Base-by-base conservation (phyloP, 2,888 invertebrate genomes). In the Saturnia pavonia region DNA sequence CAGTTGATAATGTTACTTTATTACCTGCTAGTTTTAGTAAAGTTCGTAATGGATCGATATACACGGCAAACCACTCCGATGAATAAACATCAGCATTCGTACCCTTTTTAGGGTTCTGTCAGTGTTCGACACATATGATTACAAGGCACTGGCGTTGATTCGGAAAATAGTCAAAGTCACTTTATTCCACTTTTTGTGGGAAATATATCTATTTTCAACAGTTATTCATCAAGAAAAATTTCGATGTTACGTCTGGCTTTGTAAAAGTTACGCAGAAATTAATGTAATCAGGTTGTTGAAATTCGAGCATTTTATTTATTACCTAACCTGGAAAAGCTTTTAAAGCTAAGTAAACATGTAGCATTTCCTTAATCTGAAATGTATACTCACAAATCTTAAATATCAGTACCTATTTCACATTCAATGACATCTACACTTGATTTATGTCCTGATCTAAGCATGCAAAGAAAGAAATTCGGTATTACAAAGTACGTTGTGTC, bases 21-120 rank as follows among this genome's bases (percentile, higher is more conserved):
- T n/a, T n/a, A 25, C 66, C 65, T 73, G 70, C 71, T 72, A 76
- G 48, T 70, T 71, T 70, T 65, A 40, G 69, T 69, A 72, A 70
- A 75, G 71, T 76, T 71, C 14, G 72, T 78, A 78, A 78, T 78
- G 78, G 78, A 77, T 75, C 72, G 60, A 71, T 71, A 73, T 75
- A 77, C 25, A 70, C 42, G 57, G 27, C 27, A 60, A 25, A 48
- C 74, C 79, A 78, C 78, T 78, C 75, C 43, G 73, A 11, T 71
- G 68, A 65, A 70, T 75, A 78, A 78, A 78, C 77, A 78, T 66
- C 48, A 70, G 19, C 34, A 43, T 70, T 72, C 71, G 69, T 72
- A 74, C 72, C 74, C 74, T 68, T 73, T 72, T 71, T 72, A 22
- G 54, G 66, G 73, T 72, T 73, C 45, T 68, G 27, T 60, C 65